Base-by-base conservation (phyloP, 2,113 vertebrate species). In the Hippocampus guttulatus region DNA sequence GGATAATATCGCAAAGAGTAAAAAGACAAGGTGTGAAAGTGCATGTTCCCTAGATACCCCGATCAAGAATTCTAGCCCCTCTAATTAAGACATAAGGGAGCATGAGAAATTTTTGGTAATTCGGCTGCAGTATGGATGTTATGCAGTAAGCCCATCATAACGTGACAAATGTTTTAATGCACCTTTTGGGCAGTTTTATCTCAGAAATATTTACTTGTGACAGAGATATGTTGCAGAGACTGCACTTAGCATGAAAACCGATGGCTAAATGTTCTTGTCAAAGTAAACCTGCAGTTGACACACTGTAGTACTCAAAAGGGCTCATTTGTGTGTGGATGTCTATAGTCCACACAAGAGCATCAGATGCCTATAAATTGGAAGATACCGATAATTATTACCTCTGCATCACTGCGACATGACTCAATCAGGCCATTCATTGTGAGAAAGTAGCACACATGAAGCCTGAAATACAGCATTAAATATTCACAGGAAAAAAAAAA, bases 361-460 rank as follows among this genome's bases (percentile, higher is more conserved):
- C 4, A 1, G n/a, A 47, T 47, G 63, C 21, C n/a, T n/a, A 25
- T 49, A 5, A 47, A 65, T 27, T 65, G 43, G 41, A 47, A 65
- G 43, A 47, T 47, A 65, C 64, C 14, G 47, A 38, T 21, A n/a
- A 65, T 47, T 65, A 18, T 18, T 33, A 15, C 25, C 12, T 45
- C 21, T 63, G 20, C 61, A 38, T 40, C 33, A 40, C 61, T 21
- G 61, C 8, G 8, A 58, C 62, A 43, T 64, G 38, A 64, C 40
- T 64, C 12, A 64, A 45, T 64, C 63, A 64, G 63, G 63, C 21
- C 38, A 43, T 45, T 25, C 63, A 25, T 43, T 64, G 63, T 45
- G n/a, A 45, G n/a, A 64, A 64, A 64, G 41, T 15, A 64, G 41
- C 63, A 25, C 33, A 63, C 33, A 62, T 11, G 0, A 8, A 45